Evolutionary conservation across 2,888 invertebrate genomes (phyloP).

Genomic region (Hyposoter dolosus): DNA sequence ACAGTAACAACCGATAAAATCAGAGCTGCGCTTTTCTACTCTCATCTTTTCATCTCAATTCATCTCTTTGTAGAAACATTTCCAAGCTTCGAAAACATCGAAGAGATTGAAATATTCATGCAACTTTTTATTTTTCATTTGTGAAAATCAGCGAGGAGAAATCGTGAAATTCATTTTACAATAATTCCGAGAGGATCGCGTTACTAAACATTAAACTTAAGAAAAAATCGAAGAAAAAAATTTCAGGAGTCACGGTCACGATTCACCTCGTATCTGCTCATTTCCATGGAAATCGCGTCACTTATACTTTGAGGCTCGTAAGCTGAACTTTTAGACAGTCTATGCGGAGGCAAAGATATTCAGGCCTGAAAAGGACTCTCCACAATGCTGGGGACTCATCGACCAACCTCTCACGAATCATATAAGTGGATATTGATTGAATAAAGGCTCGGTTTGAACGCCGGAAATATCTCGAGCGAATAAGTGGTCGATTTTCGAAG

Average conservation of each 20-base stretch:
- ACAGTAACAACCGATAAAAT: conserved; percentile 25
- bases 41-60: neutral
- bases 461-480: conserved; percentile 8
- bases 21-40: neutral
- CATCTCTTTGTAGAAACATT: neutral
- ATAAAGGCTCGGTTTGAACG: neutral
- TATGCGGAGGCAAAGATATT: neutral
- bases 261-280: neutral
- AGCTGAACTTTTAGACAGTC: neutral
- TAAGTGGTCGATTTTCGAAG: conserved; percentile 27
- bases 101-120: neutral
- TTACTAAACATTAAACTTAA: neutral
- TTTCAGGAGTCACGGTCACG: neutral
- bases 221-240: neutral
- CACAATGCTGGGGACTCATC: neutral
- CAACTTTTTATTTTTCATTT: neutral
- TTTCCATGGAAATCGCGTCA: neutral
- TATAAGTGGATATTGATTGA: conserved; percentile 7
- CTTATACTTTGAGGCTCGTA: neutral
- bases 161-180: neutral
- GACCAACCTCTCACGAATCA: neutral
- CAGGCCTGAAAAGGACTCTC: neutral
- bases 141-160: neutral
- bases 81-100: neutral
- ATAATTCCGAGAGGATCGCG: neutral